Conservation (phyloP, 2,797 vertebrate species). For the Peromyscus aztecus region DNA sequence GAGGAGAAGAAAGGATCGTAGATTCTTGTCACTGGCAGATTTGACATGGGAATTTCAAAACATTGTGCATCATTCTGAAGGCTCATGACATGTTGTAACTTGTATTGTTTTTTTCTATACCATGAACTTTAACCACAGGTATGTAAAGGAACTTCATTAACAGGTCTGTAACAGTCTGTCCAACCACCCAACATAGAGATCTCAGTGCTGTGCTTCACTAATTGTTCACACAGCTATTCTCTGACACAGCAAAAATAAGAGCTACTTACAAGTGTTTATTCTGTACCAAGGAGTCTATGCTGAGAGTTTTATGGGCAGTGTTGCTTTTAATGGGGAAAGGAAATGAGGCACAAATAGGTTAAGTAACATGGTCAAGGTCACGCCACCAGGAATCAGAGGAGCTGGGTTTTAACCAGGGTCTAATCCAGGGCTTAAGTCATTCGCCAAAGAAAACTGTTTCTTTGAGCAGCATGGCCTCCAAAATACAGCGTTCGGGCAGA, state of each 20-base stretch:
- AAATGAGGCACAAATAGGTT: conserved; percentile 29
- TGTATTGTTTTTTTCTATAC: not conserved
- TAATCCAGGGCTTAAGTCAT: conserved; percentile 10
- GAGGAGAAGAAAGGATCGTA: conserved; percentile 60
- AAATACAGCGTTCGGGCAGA: not conserved
- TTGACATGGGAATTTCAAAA: conserved; percentile 66
- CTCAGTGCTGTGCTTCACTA: not conserved
- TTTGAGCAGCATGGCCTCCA: not conserved
- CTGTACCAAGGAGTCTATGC: not conserved
- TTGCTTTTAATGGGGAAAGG: conserved; percentile 55
- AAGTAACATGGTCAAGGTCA: conserved; percentile 13
- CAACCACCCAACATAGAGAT: not conserved
- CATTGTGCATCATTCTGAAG: not conserved
- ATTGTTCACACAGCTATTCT: not conserved
- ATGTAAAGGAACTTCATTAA: not conserved
- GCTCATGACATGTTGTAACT: not conserved
- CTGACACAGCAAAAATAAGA: conserved; percentile 3
- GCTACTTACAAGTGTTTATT: conserved; percentile 1
- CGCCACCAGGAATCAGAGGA: not conserved
- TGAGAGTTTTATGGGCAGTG: not conserved
- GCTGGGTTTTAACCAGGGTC: not conserved
- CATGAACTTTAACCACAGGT: conserved; percentile 57
- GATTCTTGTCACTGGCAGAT: conserved; percentile 13
- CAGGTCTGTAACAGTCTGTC: not conserved
- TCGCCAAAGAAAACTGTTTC: not conserved